Evolutionary conservation across 2,888 invertebrate species (phyloP).

Genomic region (Julus scanicus): DNA sequence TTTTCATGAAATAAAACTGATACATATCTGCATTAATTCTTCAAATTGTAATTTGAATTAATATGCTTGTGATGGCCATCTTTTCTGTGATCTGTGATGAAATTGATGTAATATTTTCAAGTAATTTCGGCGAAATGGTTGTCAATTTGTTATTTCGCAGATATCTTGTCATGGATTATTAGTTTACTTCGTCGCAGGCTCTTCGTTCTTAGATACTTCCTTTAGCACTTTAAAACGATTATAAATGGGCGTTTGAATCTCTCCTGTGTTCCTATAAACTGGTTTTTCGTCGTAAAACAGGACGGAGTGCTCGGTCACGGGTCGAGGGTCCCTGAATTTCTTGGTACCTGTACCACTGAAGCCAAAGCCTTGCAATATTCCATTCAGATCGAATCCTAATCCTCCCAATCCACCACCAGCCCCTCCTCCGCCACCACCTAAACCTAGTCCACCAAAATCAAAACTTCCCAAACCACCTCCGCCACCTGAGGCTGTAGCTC

Average conservation of each 20-base stretch:
- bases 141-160: too few species aligned
- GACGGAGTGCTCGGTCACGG: not conserved
- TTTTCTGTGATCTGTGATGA: not conserved
- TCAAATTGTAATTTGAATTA: not conserved
- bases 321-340: not conserved
- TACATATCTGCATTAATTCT: too few species aligned
- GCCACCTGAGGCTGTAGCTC: not conserved
- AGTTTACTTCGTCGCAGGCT: not conserved
- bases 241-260: conserved; percentile 28
- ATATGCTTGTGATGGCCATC: not conserved
- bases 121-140: too few species aligned
- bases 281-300: not conserved
- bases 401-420: conserved; percentile 8
- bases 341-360: not conserved
- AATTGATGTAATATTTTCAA: too few species aligned
- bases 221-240: conserved; percentile 30
- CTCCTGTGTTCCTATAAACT: not conserved
- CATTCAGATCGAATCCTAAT: not conserved
- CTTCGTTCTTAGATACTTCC: not conserved
- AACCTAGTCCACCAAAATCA: not conserved
- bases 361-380: not conserved
- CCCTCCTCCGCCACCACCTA: not conserved
- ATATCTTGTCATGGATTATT: not conserved
- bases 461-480: conserved; percentile 34
- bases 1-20: too few species aligned